Base-by-base conservation (phyloP, 2,113 vertebrate genomes). In the Cnemophilus loriae region DNA sequence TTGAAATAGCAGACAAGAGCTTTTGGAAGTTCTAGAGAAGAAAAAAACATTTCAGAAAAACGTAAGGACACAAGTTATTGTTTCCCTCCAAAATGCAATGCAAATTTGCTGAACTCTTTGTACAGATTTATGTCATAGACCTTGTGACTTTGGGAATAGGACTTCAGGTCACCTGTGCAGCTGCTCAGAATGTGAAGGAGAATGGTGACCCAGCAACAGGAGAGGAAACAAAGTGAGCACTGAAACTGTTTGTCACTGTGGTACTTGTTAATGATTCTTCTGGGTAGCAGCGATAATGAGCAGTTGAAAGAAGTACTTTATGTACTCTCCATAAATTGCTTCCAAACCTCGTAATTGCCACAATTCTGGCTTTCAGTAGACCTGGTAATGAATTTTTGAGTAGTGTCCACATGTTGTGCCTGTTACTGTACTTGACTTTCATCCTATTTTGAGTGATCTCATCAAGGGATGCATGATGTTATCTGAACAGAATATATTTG, bases 371-470 rank as follows among this genome's bases (percentile, higher is more conserved):
- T 92, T 96, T 94, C 95, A 68, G 71, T 77, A 86, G 92, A 86
- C 85, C 71, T 96, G 64, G 76, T 97, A 95, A 96, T 96, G 93
- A 95, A 95, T 96, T 97, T 96, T 96, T 92, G 92, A 95, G 79
- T 86, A 73, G 44, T 86, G 93, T 92, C 92, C 90, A 84, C 85
- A 23, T 75, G 60, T 93, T 90, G 27, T 78, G 83, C 68, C 79
- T 84, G 41, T 89, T 92, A 44, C 85, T 89, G 68, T 93, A 24
- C 80, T 94, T 85, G 82, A 85, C 42, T 94, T 88, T 24, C 71
- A 90, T 94, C 87, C 59, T 68, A 6, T 88, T 93, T 78, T 46
- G 71, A 74, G 56, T 86, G 47, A 70, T 87, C 70, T 93, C 82
- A 75, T 86, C 33, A 41, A 81, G 35, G 33, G 32, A 41, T 74